These are phyloP conservation scores for Microplitis deprimator DNA, from an alignment of 2,888 invertebrate genomes.

Conservation along the genomic window DNA sequence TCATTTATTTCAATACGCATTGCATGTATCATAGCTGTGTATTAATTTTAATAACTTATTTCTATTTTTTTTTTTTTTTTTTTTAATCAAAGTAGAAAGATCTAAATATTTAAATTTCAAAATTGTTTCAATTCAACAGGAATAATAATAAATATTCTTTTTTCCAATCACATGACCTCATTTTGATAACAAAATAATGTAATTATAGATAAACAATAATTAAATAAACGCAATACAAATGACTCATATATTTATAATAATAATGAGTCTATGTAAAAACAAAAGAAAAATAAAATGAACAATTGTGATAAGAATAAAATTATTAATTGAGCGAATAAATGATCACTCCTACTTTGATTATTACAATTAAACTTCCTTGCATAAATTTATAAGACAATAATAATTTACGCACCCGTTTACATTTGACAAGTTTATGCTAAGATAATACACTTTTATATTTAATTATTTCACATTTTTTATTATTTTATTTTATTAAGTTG, in stretches of 20 bases:
- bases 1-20: slow-evolving; percentile 56
- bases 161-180: background rate
- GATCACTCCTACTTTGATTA: slow-evolving; percentile 8
- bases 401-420: background rate
- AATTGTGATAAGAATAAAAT: background rate
- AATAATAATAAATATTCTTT: background rate
- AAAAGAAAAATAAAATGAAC: background rate
- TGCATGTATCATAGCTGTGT: slow-evolving; percentile 57
- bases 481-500: background rate
- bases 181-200: background rate
- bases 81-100: slow-evolving; percentile 44
- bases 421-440: slow-evolving; percentile 10
- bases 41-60: slow-evolving; percentile 57
- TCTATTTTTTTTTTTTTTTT: slow-evolving; percentile 24
- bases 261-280: background rate
- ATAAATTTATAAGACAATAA: background rate
- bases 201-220: background rate
- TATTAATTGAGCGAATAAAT: background rate
- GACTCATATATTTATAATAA: background rate
- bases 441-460: slow-evolving; percentile 11
- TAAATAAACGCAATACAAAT: background rate
- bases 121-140: slow-evolving; percentile 43
- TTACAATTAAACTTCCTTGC: slow-evolving; percentile 8
- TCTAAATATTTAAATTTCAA: slow-evolving; percentile 65
- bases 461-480: background rate